Evolutionary conservation across 2,888 invertebrate genomes (phyloP).

Genomic region (Nasonia oneida): DNA sequence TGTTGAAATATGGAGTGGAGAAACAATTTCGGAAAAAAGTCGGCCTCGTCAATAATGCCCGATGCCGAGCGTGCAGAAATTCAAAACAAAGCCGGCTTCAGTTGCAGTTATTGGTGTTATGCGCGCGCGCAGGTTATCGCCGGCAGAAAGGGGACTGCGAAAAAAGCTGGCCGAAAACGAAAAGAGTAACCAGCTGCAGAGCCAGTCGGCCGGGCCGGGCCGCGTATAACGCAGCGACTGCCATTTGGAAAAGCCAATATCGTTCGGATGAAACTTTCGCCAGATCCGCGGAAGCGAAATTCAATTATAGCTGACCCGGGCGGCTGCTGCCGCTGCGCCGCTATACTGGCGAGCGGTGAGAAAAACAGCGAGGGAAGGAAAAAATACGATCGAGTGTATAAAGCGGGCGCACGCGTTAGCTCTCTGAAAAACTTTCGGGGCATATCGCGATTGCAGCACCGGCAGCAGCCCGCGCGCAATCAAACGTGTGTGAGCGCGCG

Average conservation of each 20-base stretch:
- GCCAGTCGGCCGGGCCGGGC: constrained; percentile 33
- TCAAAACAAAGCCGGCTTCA: constrained; percentile 6
- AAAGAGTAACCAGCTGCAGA: constrained; percentile 24
- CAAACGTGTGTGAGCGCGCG: not conserved
- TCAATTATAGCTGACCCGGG: constrained; percentile 57
- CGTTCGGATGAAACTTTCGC: constrained; percentile 60
- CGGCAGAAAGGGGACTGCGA: not conserved
- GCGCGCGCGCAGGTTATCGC: not conserved
- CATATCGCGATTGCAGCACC: constrained; percentile 34
- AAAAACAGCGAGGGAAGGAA: not conserved
- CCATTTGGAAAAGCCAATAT: constrained; percentile 62
- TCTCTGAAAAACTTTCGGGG: constrained; percentile 45
- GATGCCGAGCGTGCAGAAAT: not conserved
- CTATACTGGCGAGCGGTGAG: not conserved
- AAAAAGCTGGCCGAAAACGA: not conserved
- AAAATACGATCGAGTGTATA: constrained; percentile 54
- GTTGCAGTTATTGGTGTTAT: constrained; percentile 4
- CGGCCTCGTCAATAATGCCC: not conserved
- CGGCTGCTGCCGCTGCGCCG: not conserved
- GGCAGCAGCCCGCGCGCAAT: not conserved
- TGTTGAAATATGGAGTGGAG: not conserved
- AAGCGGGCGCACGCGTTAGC: constrained; percentile 17
- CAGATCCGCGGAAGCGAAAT: constrained; percentile 59
- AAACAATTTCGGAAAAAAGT: not conserved
- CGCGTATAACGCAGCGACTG: constrained; percentile 39